Evolutionary conservation across 2,888 invertebrate genomes (phyloP), one percentile per base, ranked within the genome.

Genomic region (Plagodis pulveraria): DNA sequence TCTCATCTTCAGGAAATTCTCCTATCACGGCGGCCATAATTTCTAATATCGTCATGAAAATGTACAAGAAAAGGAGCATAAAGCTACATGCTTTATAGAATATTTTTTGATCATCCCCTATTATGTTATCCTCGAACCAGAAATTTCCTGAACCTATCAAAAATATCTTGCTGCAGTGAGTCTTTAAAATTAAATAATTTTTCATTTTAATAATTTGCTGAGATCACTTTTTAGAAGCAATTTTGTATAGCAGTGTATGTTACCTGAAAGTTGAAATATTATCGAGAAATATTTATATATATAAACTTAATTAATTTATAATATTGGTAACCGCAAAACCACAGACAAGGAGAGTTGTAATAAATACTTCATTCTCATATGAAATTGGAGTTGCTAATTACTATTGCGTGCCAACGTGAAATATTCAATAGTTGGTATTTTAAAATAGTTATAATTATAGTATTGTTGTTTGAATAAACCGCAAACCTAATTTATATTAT

Each of bases 1-100:
- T 83, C 65, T 91, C 90, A 58, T 89, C 87, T 53, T 82, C 77
- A 7, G 92, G 89, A 65, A 89, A 87, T 44, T 81, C 74, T 2
- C 88, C 89, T 54, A 80, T 69, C 11, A 80, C 42, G 1, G 80
- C 86, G 0, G 85, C 91, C 74, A 88, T 76, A 50, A 87, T 83
- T 78, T 92, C 92, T 48, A 91, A 73, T 58, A 86, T 52, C 36
- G 90, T 89, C 83, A 89, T 78, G 49, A 77, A 72, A 51, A 74
- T 74, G 67, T 86, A 91, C 32, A 77, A 62, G 45, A 76, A 72
- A 63, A 86, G 81, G 61, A 88, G 64, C 41, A 77, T 43, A 47
- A 61, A 59, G 50, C 67, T 78, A 57, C 76, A 82, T 36, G 77
- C 48, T 70, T 72, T 82, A 68, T 91, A 91, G 47, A 71, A 63